A percentile compares a stretch with the other conserved stretches of the same genome.
These are phyloP conservation scores for Andrena bicolor DNA, from an alignment of 2,888 invertebrate species.

Conservation along the genomic window DNA sequence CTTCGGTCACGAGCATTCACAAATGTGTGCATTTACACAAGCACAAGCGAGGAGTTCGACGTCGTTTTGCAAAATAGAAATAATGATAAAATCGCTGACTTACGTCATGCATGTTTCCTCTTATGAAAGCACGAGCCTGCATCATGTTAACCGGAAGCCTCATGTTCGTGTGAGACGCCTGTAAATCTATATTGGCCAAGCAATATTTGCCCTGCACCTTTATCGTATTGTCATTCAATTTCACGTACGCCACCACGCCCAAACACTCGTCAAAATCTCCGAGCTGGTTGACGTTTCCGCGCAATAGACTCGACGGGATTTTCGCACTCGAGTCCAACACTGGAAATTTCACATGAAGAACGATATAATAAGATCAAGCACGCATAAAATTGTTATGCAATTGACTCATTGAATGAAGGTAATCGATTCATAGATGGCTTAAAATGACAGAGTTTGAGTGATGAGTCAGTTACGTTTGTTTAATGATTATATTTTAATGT, in stretches of 20 bases:
- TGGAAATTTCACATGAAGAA: slow-evolving; percentile 82
- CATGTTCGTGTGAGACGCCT: slow-evolving; percentile 87
- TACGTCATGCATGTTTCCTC: slow-evolving; percentile 89
- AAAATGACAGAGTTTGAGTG: neutral
- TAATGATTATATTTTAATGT: neutral
- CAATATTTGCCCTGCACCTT: slow-evolving; percentile 90
- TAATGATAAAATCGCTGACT: slow-evolving; percentile 67
- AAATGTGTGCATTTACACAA: too few relatives aligned
- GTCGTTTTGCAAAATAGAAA: neutral
- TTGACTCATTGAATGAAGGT: neutral
- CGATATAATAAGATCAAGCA: slow-evolving; percentile 37
- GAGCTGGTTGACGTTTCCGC: slow-evolving; percentile 90
- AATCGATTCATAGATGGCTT: neutral
- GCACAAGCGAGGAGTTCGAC: neutral
- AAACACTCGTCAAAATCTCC: slow-evolving; percentile 91
- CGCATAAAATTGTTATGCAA: neutral
- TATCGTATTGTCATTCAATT: slow-evolving; percentile 87
- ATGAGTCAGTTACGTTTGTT: too few relatives aligned
- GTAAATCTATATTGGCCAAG: slow-evolving; percentile 88
- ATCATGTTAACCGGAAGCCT: slow-evolving; percentile 89
- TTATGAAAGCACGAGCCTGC: slow-evolving; percentile 88
- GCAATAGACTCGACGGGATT: slow-evolving; percentile 89
- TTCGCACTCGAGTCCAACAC: slow-evolving; percentile 91
- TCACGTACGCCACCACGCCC: slow-evolving; percentile 86
- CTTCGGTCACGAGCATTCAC: neutral